Evolutionary conservation across 2,888 invertebrate genomes (phyloP).

Genomic region (Poecilobothrus nobilitatus): DNA sequence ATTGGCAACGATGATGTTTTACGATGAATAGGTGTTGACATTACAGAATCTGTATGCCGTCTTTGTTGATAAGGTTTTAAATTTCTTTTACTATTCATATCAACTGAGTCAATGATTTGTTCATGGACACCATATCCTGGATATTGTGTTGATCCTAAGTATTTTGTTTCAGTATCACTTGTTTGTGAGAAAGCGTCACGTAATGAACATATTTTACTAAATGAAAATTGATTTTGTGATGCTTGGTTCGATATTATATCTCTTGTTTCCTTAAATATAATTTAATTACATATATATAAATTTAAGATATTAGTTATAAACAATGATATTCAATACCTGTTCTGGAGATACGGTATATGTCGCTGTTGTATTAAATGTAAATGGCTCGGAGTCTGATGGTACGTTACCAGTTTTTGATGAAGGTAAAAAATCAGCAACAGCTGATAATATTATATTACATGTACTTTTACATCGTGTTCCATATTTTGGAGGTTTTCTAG

Average conservation of each 20-base stretch:
- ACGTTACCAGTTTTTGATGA: constrained; percentile 25
- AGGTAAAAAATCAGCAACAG: constrained; percentile 43
- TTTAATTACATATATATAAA: constrained; percentile 7
- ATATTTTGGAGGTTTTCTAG: constrained; percentile 27
- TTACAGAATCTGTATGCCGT: constrained; percentile 31
- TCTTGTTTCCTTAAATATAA: not conserved
- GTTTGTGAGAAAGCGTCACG: constrained; percentile 43
- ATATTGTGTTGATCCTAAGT: constrained; percentile 23
- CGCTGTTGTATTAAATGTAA: constrained; percentile 37
- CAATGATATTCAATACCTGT: constrained; percentile 27
- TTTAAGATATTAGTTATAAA: too few species aligned
- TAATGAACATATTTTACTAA: constrained; percentile 32
- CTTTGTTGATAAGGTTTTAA: constrained; percentile 33
- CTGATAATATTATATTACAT: constrained; percentile 57
- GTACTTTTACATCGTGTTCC: constrained; percentile 53
- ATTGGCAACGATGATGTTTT: constrained; percentile 23
- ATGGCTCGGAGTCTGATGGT: constrained; percentile 32
- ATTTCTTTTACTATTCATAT: constrained; percentile 24
- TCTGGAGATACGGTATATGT: constrained; percentile 35
- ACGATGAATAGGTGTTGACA: constrained; percentile 17
- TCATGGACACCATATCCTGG: not conserved
- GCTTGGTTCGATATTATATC: constrained; percentile 16
- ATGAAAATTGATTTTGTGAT: constrained; percentile 28
- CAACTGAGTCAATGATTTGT: constrained; percentile 19
- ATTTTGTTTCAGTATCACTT: constrained; percentile 37